phyloP scores from a whole-genome alignment of 2,113 vertebrate species.

The Rhinoptilus africanus region DNA sequence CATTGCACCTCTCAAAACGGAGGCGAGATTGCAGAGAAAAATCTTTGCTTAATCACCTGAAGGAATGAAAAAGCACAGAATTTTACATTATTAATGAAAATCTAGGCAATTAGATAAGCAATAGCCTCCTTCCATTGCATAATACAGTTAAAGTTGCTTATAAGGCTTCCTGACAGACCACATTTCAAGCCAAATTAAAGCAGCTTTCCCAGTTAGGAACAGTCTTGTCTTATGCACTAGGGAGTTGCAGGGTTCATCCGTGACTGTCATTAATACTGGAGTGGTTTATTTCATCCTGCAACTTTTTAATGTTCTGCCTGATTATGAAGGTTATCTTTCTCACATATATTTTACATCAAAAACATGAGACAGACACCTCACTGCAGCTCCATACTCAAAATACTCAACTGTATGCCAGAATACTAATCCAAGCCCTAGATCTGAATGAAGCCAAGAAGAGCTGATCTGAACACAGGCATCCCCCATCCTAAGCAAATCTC shows the following conservation, averaged over 20 bases:
- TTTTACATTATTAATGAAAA: conserved; percentile 59
- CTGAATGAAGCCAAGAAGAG: background rate
- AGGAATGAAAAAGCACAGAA: conserved; percentile 24
- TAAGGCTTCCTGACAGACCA: background rate
- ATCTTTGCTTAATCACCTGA: conserved; percentile 44
- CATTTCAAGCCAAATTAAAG: conserved; percentile 28
- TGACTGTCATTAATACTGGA: conserved; percentile 8
- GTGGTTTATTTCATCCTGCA: conserved; percentile 1
- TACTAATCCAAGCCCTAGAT: background rate
- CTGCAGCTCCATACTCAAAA: background rate
- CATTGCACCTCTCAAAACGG: conserved; percentile 38
- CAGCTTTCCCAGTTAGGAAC: background rate
- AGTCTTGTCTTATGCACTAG: background rate
- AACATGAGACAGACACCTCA: background rate
- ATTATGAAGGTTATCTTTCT: background rate
- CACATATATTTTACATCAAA: conserved; percentile 55
- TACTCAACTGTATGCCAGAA: background rate
- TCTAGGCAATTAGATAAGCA: conserved; percentile 27
- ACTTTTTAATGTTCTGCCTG: background rate
- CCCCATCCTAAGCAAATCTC: background rate
- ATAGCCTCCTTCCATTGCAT: background rate
- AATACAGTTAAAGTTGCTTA: conserved; percentile 18
- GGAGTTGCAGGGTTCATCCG: background rate
- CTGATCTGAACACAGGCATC: background rate
- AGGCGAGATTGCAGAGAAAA: background rate